Evolutionary conservation across 1,140 invertebrate species (phyloP).

Genomic region (Macrocentrus cingulum): DNA sequence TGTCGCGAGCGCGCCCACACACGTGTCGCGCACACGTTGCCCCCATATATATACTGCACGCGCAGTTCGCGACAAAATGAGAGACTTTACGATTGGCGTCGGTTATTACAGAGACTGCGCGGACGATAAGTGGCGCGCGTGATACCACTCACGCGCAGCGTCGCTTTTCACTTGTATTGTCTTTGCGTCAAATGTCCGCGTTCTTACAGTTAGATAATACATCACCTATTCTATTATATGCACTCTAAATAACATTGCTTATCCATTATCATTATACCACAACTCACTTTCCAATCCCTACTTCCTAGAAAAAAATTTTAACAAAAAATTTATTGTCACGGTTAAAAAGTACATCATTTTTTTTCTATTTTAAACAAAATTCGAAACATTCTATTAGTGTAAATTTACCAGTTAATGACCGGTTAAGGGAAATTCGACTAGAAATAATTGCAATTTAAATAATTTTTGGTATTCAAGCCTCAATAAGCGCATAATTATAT

Average conservation of each 20-base stretch:
- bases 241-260: not conserved
- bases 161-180: slow-evolving; percentile 11
- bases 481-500: too few relatives aligned
- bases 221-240: not conserved
- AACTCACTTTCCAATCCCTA: not conserved
- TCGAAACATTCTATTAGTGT: too few relatives aligned
- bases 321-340: too few relatives aligned
- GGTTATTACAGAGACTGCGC: slow-evolving; percentile 22
- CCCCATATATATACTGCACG: slow-evolving; percentile 6
- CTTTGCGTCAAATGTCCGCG: slow-evolving; percentile 15
- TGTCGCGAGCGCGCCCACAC: too few relatives aligned
- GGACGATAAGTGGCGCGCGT: slow-evolving; percentile 23
- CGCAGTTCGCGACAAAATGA: slow-evolving; percentile 23
- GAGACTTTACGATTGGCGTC: slow-evolving; percentile 26
- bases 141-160: slow-evolving; percentile 17
- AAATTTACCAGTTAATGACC: too few relatives aligned
- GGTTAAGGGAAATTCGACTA: too few relatives aligned
- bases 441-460: too few relatives aligned
- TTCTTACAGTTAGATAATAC: not conserved
- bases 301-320: too few relatives aligned
- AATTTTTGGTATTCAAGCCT: too few relatives aligned
- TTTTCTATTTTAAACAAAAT: too few relatives aligned
- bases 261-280: not conserved
- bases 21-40: slow-evolving; percentile 16
- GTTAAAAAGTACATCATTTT: too few relatives aligned